A percentile compares a stretch with the other conserved stretches of the same genome.
Conservation (phyloP, 2,113 vertebrate species). For the Prolemur simus region DNA sequence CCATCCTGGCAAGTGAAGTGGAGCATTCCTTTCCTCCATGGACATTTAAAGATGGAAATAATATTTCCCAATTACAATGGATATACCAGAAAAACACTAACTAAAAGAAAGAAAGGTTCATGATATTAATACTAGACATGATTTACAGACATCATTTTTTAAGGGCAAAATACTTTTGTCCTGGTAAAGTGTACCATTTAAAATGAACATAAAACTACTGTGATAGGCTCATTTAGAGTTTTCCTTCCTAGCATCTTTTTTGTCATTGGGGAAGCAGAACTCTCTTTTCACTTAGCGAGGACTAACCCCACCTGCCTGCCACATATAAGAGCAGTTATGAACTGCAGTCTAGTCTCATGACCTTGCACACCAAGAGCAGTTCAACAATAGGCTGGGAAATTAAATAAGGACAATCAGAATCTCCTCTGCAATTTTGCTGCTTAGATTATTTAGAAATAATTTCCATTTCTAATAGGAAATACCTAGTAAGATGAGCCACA, state of each 20-base stretch:
- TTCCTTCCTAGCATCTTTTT: not conserved
- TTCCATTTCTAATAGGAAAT: not conserved
- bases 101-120: not conserved
- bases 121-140: not conserved
- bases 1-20: not conserved
- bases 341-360: not conserved
- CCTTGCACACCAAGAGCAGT: not conserved
- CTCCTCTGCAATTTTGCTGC: not conserved
- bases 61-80: not conserved
- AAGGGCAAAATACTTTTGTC: not conserved
- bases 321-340: not conserved
- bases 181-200: not conserved
- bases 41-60: not conserved
- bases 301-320: not conserved
- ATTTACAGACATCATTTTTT: not conserved
- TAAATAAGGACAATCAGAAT: not conserved
- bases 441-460: not conserved
- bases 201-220: not conserved
- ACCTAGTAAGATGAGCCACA: not conserved
- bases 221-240: not conserved
- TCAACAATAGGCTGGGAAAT: not conserved
- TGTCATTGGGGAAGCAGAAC: not conserved
- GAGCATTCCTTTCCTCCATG: not conserved
- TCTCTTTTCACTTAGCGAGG: not conserved
- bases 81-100: not conserved